Evolutionary conservation across 1,140 invertebrate genomes (phyloP).

Genomic region (Achroia grisella): DNA sequence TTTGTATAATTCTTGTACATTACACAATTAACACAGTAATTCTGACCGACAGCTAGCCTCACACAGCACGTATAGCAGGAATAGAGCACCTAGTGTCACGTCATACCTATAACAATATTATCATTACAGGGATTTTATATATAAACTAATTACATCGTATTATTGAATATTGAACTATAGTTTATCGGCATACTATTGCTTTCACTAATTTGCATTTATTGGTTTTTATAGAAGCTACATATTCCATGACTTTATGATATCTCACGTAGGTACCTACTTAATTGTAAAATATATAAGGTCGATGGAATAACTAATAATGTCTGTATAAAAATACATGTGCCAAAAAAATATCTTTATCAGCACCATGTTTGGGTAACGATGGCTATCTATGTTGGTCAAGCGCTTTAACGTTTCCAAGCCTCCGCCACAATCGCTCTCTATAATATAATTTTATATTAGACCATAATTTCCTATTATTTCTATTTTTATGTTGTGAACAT

Average conservation of each 20-base stretch:
- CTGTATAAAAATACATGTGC: constrained; percentile 49
- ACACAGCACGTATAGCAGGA: constrained; percentile 21
- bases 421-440: too few species aligned
- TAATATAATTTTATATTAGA: background rate
- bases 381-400: background rate
- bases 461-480: background rate
- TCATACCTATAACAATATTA: constrained; percentile 65
- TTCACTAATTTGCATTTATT: constrained; percentile 9
- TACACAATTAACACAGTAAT: constrained; percentile 52
- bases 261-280: background rate
- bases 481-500: constrained; percentile 38
- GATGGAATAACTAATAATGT: constrained; percentile 21
- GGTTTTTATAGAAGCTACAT: background rate
- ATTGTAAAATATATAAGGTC: constrained; percentile 20
- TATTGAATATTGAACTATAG: constrained; percentile 65
- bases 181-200: constrained; percentile 58
- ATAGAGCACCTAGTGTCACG: constrained; percentile 57
- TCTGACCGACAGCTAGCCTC: constrained; percentile 27
- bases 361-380: background rate
- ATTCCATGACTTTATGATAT: constrained; percentile 3
- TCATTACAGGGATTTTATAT: constrained; percentile 74
- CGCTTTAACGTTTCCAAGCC: too few species aligned
- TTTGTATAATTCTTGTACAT: constrained; percentile 67
- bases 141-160: constrained; percentile 58
- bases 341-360: constrained; percentile 29